A percentile compares a stretch with the other conserved stretches of the same genome.
Evolutionary conservation across 1,140 invertebrate species (phyloP).

Genomic region (Orius insidiosus): DNA sequence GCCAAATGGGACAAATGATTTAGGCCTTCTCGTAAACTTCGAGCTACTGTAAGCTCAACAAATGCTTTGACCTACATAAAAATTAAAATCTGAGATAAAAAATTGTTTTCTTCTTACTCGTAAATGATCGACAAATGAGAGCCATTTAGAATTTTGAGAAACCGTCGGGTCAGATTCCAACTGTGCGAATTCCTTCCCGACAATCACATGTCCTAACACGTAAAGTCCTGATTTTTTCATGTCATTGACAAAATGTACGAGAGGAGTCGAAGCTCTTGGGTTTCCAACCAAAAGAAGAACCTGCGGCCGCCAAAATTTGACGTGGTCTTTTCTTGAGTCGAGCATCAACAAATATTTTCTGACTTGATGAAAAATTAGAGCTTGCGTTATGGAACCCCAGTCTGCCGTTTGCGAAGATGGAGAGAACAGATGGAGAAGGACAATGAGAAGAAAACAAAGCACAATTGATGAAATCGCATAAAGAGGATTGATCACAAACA

Average conservation of each 20-base stretch:
- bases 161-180: conserved; percentile 46
- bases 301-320: conserved; percentile 98
- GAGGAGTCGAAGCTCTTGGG: conserved; percentile 70
- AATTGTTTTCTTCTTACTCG: conserved; percentile 38
- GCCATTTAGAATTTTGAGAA: conserved; percentile 69
- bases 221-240: conserved; percentile 96
- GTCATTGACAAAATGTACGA: conserved; percentile 96
- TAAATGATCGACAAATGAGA: conserved; percentile 70
- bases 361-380: conserved; percentile 88
- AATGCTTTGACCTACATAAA: conserved; percentile 75
- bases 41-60: conserved; percentile 80
- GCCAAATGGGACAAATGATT: conserved; percentile 82
- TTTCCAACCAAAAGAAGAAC: conserved; percentile 84
- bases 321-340: conserved; percentile 91
- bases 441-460: conserved; percentile 31
- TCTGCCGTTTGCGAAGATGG: conserved; percentile 60
- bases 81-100: background rate
- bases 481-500: conserved; percentile 86
- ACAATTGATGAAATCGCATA: conserved; percentile 71
- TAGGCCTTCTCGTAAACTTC: conserved; percentile 69
- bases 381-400: conserved; percentile 97
- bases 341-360: conserved; percentile 90
- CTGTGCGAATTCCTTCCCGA: conserved; percentile 35
- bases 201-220: conserved; percentile 81
- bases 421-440: conserved; percentile 78